These are phyloP conservation scores for Trematomus loennbergii DNA, from an alignment of 2,113 vertebrate species.

Conservation along the genomic window DNA sequence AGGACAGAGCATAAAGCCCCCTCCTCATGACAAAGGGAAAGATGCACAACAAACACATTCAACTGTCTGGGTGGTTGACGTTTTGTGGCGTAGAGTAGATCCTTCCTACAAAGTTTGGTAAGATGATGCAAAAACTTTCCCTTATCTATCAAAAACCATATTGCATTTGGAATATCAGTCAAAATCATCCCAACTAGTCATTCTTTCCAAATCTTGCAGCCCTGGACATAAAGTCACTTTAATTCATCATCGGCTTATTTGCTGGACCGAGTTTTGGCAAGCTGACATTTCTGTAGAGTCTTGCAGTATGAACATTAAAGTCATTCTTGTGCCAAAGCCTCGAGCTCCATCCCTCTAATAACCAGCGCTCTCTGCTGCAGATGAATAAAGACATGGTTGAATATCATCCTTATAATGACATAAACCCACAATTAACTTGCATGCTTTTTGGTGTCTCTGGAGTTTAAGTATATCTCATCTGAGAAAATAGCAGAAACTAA, in stretches of 20 bases:
- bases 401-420: background rate
- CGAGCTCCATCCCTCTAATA: background rate
- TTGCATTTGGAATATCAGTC: too few species aligned
- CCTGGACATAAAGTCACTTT: too few species aligned
- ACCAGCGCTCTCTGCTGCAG: background rate
- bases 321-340: background rate
- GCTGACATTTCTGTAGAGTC: background rate
- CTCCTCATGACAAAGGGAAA: slow-evolving; percentile 27
- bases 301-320: background rate
- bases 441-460: background rate
- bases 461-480: background rate
- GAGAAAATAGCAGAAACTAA: background rate
- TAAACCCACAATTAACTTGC: background rate
- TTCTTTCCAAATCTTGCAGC: too few species aligned
- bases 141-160: too few species aligned
- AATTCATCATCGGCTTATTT: background rate
- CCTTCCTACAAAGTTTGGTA: too few species aligned
- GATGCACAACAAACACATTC: background rate
- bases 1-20: slow-evolving; percentile 5
- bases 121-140: too few species aligned
- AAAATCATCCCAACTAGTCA: too few species aligned
- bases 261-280: background rate
- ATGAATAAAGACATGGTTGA: too few species aligned
- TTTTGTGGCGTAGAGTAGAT: too few species aligned
- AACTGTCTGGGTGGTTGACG: background rate